Evolutionary conservation across 2,888 invertebrate genomes (phyloP).

Genomic region (Lordiphosa andalusiaca): DNA sequence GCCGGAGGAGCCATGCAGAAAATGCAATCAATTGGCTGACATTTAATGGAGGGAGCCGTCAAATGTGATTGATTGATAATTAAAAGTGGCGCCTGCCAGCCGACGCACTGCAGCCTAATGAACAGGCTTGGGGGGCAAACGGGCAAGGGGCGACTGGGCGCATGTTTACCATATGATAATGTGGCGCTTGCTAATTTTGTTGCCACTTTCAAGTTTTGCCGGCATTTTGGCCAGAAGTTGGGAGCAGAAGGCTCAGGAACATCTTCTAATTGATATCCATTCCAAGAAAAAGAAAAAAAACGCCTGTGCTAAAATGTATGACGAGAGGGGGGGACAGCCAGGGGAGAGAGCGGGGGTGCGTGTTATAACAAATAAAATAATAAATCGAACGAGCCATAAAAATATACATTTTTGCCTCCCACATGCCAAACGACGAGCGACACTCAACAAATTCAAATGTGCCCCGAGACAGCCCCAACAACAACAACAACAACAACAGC

Average conservation of each 20-base stretch:
- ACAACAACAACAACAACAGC: conserved; percentile 20
- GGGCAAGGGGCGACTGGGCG: conserved; percentile 8
- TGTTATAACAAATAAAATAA: conserved; percentile 46
- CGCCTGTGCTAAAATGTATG: conserved; percentile 20
- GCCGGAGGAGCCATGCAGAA: conserved; percentile 20
- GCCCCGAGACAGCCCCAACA: conserved; percentile 55
- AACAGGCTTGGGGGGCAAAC: conserved; percentile 4
- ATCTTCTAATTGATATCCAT: too few relatives aligned
- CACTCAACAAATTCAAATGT: conserved; percentile 70
- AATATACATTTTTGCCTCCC: conserved; percentile 8
- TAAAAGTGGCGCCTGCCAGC: conserved; percentile 66
- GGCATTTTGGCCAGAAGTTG: conserved; percentile 31
- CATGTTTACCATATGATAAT: conserved; percentile 59
- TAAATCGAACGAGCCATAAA: conserved; percentile 63
- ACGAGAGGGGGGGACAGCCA: too few relatives aligned
- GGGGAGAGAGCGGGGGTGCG: background rate
- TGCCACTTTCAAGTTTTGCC: conserved; percentile 61
- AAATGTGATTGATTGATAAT: conserved; percentile 74
- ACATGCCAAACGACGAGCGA: conserved; percentile 37
- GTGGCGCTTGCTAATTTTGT: conserved; percentile 61
- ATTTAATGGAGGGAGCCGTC: conserved; percentile 71
- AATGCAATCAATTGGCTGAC: conserved; percentile 69
- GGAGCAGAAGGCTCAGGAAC: too few relatives aligned
- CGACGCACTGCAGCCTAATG: conserved; percentile 56
- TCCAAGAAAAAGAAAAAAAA: conserved; percentile 14